phyloP scores from a whole-genome alignment of 2,888 invertebrate species.

The Deilephila elpenor region DNA sequence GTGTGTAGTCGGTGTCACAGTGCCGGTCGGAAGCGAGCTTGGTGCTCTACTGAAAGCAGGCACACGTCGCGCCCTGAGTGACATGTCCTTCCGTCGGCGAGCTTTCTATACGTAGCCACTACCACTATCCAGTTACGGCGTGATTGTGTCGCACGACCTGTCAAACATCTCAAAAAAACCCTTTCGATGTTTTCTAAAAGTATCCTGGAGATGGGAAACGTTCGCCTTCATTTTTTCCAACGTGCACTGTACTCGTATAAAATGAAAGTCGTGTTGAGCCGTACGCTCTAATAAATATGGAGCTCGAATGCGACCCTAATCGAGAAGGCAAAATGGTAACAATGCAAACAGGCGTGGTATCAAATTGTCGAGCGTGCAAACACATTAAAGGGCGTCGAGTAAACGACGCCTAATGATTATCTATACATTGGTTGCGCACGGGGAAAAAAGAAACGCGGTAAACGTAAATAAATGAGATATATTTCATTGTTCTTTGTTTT shows the following conservation, averaged over 20 bases:
- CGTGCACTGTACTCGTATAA: conserved; percentile 71
- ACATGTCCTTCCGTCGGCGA: conserved; percentile 78
- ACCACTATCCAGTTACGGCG: conserved; percentile 57
- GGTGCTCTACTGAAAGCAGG: conserved; percentile 72
- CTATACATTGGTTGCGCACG: conserved; percentile 67
- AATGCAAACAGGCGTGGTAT: conserved; percentile 81
- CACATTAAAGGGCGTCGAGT: conserved; percentile 78
- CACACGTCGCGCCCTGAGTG: conserved; percentile 74
- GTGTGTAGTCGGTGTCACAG: conserved; percentile 61
- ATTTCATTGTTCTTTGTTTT: conserved; percentile 80
- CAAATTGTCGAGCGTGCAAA: conserved; percentile 81
- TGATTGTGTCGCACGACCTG: conserved; percentile 43
- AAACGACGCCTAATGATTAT: conserved; percentile 79
- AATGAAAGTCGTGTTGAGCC: conserved; percentile 80
- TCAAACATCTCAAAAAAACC: conserved; percentile 45
- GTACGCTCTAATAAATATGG: conserved; percentile 81
- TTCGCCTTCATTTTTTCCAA: conserved; percentile 58
- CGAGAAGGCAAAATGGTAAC: conserved; percentile 81
- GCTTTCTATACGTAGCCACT: conserved; percentile 59
- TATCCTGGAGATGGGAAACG: conserved; percentile 61
- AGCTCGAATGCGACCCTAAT: conserved; percentile 81
- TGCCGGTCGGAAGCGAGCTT: conserved; percentile 74
- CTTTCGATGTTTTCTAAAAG: conserved; percentile 33
- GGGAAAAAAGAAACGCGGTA: conserved; percentile 60
- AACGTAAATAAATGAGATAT: conserved; percentile 76